A percentile compares a stretch with the other conserved stretches of the same genome.
phyloP scores from a whole-genome alignment of 1,140 invertebrate species.

The Caenorhabditis tropicalis region DNA sequence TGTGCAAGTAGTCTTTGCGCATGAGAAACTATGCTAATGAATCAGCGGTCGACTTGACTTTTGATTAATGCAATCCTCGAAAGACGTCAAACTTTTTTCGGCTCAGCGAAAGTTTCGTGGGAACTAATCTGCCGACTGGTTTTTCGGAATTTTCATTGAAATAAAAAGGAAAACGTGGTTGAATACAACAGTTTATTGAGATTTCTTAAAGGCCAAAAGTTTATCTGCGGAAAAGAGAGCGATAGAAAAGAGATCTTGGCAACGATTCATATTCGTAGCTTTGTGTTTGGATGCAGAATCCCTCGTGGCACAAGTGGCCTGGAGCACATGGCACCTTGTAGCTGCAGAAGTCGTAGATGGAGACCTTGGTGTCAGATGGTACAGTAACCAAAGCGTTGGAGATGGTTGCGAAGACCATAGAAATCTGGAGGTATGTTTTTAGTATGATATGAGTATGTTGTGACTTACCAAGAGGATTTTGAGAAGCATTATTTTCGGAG shows the following conservation, averaged over 20 bases:
- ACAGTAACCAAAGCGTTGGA: not conserved
- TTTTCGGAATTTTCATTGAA: too few relatives aligned
- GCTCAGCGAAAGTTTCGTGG: too few relatives aligned
- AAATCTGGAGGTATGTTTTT: not conserved
- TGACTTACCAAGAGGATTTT: not conserved
- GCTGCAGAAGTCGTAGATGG: conserved; percentile 22
- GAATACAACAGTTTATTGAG: not conserved
- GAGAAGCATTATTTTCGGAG: not conserved
- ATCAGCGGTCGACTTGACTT: too few relatives aligned
- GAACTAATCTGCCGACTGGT: too few relatives aligned
- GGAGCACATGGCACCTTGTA: conserved; percentile 1
- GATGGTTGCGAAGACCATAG: not conserved
- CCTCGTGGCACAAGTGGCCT: conserved; percentile 9
- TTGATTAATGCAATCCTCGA: too few relatives aligned
- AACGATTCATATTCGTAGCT: not conserved
- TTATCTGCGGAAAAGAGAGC: not conserved
- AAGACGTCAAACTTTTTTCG: too few relatives aligned
- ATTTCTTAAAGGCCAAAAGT: not conserved
- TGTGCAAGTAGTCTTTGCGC: too few relatives aligned
- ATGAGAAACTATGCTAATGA: too few relatives aligned
- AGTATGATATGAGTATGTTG: not conserved
- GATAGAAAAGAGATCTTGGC: not conserved
- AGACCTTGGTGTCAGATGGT: conserved; percentile 9
- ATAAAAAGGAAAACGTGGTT: too few relatives aligned
- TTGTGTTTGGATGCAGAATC: not conserved